Evolutionary conservation across 2,113 vertebrate species (phyloP), one percentile per base, ranked within the genome.

Genomic region (Gymnogyps californianus): DNA sequence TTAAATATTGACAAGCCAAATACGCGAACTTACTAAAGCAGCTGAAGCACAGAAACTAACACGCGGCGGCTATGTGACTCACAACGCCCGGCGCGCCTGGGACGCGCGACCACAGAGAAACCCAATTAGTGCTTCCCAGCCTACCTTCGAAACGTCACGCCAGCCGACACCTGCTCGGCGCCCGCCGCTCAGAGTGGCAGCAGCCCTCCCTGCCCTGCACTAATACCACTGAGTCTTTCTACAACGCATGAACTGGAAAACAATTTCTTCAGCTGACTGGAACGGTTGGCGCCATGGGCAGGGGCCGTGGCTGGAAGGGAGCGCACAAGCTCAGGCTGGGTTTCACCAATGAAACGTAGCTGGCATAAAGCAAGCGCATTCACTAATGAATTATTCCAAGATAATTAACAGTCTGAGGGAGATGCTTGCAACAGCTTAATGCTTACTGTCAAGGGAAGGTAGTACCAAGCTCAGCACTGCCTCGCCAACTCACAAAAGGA

Each of bases 401-500:
- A 91, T 83, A 94, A 96, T 91, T 88, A 95, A 93, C 46, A 93
- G 78, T 87, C 89, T 91, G 87, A 96, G 66, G 71, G 75, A 96
- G 78, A 90, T 1, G 4, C 83, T 87, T 84, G 54, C 81, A 91
- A 83, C 84, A 95, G 82, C 71, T 96, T 96, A 93, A 94, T 59
- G 84, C 82, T 85, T 78, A 55, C 83, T 88, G 91, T 94, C 93
- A 94, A 86, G 84, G 69, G 89, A 95, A 93, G 75, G n/a, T 21
- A 55, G 82, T 55, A 94, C 47, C 78, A 77, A 87, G 82, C 81
- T 91, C 95, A 90, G 82, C 82, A 49, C 59, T 92, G 87, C 75
- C 82, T 94, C 52, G 2, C 75, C 84, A 89, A 66, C 54, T 74
- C 87, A 88, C 89, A 88, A 88, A 94, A 76, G 65, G 51, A 89